phyloP scores from a whole-genome alignment of 2,888 invertebrate genomes.

The Zootermopsis nevadensis region DNA sequence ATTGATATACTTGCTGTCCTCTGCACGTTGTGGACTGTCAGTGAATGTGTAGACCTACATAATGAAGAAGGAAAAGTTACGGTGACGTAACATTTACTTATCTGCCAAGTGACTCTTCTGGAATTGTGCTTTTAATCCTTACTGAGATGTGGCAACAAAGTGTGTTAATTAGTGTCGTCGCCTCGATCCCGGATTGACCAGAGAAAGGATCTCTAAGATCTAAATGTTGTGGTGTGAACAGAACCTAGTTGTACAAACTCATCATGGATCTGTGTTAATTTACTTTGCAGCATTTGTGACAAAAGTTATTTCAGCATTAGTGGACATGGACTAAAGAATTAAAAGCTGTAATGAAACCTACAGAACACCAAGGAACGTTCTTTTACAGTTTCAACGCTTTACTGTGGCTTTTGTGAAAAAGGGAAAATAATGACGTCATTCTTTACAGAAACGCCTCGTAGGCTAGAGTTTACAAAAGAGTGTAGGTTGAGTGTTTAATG shows the following conservation, averaged over 20 bases:
- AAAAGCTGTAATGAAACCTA: neutral
- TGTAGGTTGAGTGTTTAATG: neutral
- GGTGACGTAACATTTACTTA: neutral
- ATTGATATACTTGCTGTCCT: neutral
- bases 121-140: too few relatives aligned
- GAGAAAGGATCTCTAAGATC: too few relatives aligned
- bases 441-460: neutral
- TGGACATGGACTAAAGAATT: neutral
- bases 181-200: neutral
- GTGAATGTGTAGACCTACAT: neutral
- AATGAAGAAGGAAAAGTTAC: neutral
- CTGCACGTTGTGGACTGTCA: neutral
- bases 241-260: neutral
- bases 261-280: neutral
- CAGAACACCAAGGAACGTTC: neutral
- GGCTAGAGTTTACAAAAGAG: neutral
- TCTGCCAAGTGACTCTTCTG: too few relatives aligned
- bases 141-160: too few relatives aligned
- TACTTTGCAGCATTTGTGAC: neutral
- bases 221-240: neutral
- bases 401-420: neutral
- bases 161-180: neutral
- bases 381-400: neutral
- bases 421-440: neutral
- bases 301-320: neutral